These are phyloP conservation scores for Hybos culiciformis DNA, from an alignment of 2,888 invertebrate species.

Conservation along the genomic window DNA sequence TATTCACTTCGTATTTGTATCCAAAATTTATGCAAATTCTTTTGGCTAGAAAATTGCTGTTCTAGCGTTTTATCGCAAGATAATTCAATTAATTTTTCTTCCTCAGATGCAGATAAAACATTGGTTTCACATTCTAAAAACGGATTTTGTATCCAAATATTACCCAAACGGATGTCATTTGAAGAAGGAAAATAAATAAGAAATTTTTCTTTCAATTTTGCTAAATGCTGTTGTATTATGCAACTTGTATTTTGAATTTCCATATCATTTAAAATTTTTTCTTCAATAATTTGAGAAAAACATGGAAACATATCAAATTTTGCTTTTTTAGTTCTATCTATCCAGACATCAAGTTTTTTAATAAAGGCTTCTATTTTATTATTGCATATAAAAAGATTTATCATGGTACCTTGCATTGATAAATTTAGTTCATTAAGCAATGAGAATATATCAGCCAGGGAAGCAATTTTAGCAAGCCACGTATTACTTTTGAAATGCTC, in stretches of 20 bases:
- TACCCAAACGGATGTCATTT: background rate
- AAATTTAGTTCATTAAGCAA: background rate
- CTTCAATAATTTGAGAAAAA: background rate
- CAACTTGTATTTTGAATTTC: background rate
- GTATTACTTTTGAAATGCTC: background rate
- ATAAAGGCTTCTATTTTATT: slow-evolving; percentile 5
- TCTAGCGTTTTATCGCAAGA: slow-evolving; percentile 16
- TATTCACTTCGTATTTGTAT: slow-evolving; percentile 9
- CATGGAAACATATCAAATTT: slow-evolving; percentile 3
- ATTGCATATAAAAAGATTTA: slow-evolving; percentile 1
- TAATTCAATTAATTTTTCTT: slow-evolving; percentile 13
- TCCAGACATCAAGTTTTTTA: slow-evolving; percentile 4
- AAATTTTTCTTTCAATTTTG: background rate
- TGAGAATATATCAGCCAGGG: slow-evolving; percentile 1
- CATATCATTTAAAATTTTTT: background rate
- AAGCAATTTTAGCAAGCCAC: slow-evolving; percentile 3
- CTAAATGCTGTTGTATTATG: slow-evolving; percentile 2
- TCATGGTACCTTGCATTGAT: background rate
- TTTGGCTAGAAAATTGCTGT: slow-evolving; percentile 11
- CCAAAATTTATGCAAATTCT: slow-evolving; percentile 11
- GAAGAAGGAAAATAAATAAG: slow-evolving; percentile 1
- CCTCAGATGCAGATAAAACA: background rate
- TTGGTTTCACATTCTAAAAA: slow-evolving; percentile 1
- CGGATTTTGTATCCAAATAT: slow-evolving; percentile 2
- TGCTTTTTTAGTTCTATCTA: background rate